phyloP scores from a whole-genome alignment of 2,113 vertebrate species.

The Ammodytes marinus region DNA sequence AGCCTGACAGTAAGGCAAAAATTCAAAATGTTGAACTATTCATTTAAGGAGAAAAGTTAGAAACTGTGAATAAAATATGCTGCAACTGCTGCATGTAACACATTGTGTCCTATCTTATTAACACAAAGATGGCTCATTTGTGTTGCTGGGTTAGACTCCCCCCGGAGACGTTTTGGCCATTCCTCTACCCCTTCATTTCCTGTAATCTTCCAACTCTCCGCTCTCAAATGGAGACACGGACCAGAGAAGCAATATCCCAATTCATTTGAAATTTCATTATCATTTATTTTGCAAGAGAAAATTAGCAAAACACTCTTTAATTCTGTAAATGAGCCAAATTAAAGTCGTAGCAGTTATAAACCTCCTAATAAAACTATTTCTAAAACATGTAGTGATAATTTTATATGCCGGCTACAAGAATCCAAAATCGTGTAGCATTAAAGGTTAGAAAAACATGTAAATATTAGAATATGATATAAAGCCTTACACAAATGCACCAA shows the following conservation, averaged over 20 bases:
- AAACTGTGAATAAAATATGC: background rate
- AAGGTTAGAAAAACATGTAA: too few species aligned
- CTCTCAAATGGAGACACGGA: background rate
- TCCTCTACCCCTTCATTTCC: background rate
- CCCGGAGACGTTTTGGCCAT: background rate
- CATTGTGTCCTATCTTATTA: background rate
- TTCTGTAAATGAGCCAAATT: background rate
- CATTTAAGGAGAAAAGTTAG: background rate
- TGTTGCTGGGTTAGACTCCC: background rate
- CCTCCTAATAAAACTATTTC: too few species aligned
- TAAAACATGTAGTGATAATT: too few species aligned
- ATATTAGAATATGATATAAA: too few species aligned
- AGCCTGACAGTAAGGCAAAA: too few species aligned
- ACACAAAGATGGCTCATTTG: background rate
- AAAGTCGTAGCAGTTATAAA: background rate
- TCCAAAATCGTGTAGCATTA: too few species aligned
- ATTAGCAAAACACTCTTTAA: background rate
- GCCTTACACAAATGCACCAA: too few species aligned
- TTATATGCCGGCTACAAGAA: too few species aligned
- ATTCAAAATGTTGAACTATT: too few species aligned
- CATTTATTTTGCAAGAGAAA: background rate
- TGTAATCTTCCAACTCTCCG: background rate
- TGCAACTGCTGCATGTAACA: background rate
- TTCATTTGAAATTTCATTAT: background rate
- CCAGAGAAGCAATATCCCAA: too few species aligned